These are phyloP conservation scores for Heterochromis multidens DNA, from an alignment of 2,113 vertebrate species.

Conservation along the genomic window DNA sequence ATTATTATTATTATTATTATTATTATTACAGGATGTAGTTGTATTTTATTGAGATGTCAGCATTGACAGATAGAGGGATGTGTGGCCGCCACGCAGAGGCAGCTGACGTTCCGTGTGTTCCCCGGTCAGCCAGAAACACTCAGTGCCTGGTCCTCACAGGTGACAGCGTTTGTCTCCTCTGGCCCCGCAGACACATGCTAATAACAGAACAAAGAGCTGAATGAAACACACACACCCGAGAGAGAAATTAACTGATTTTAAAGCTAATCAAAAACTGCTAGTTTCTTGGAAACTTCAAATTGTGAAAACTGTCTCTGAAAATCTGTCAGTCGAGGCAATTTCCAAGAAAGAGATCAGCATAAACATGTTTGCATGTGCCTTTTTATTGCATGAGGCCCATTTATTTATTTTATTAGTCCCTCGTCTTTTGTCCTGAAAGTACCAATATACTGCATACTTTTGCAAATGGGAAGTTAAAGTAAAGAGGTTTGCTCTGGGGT, in stretches of 20 bases:
- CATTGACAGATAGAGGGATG: neutral
- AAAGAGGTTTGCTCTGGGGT: neutral
- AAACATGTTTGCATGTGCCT: neutral
- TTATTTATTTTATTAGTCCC: neutral
- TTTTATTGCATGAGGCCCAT: neutral
- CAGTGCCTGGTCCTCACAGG: neutral
- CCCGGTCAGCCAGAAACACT: neutral
- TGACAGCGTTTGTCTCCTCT: slow-evolving; percentile 18
- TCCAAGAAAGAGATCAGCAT: neutral
- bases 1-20: neutral
- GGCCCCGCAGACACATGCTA: slow-evolving; percentile 40
- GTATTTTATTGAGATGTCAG: neutral
- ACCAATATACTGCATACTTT: neutral
- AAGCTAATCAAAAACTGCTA: neutral
- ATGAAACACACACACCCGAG: neutral
- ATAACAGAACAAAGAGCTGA: slow-evolving; percentile 18
- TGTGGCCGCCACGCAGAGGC: neutral
- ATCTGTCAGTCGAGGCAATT: neutral
- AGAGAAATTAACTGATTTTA: neutral
- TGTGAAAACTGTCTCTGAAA: neutral
- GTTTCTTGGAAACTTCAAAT: neutral
- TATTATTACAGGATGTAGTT: neutral
- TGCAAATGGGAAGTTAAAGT: neutral
- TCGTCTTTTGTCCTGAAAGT: neutral
- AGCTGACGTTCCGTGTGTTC: neutral